Evolutionary conservation across 2,888 invertebrate species (phyloP).

Genomic region (Leucoma salicis): DNA sequence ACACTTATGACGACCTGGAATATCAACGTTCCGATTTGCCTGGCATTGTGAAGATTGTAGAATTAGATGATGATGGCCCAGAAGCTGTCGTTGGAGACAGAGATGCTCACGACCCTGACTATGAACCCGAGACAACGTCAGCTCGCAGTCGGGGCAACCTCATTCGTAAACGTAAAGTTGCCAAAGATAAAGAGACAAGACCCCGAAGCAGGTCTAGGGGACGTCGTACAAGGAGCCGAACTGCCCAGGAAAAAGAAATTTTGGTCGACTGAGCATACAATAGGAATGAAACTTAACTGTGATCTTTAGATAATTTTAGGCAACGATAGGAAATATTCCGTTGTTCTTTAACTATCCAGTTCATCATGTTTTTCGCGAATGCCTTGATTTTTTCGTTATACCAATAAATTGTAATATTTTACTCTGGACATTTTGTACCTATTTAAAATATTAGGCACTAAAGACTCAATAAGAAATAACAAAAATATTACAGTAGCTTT

Average conservation of each 20-base stretch:
- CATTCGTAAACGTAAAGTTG: constrained; percentile 60
- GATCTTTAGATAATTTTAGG: constrained; percentile 56
- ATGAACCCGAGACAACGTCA: constrained; percentile 52
- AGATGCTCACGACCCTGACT: constrained; percentile 60
- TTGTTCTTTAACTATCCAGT: constrained; percentile 31
- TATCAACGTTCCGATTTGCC: constrained; percentile 53
- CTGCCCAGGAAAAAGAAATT: constrained; percentile 54
- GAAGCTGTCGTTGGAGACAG: constrained; percentile 42
- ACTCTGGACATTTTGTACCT: neutral
- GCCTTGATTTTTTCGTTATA: neutral
- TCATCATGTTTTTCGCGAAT: constrained; percentile 17
- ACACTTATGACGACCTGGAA: constrained; percentile 58
- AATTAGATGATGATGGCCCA: constrained; percentile 48
- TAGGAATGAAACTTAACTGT: constrained; percentile 55
- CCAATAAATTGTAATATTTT: neutral
- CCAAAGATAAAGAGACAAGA: constrained; percentile 60
- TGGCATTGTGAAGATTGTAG: constrained; percentile 66
- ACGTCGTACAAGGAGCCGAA: constrained; percentile 68
- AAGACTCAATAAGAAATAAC: too few relatives aligned
- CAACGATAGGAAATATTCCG: constrained; percentile 41
- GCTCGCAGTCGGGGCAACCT: constrained; percentile 69
- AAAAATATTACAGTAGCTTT: too few relatives aligned
- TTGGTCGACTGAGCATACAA: constrained; percentile 51
- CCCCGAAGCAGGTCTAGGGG: constrained; percentile 69
- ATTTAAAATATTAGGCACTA: neutral